Evolutionary conservation across 1,140 invertebrate species (phyloP), one percentile per base, ranked within the genome.

Genomic region (Trichonephila inaurata): DNA sequence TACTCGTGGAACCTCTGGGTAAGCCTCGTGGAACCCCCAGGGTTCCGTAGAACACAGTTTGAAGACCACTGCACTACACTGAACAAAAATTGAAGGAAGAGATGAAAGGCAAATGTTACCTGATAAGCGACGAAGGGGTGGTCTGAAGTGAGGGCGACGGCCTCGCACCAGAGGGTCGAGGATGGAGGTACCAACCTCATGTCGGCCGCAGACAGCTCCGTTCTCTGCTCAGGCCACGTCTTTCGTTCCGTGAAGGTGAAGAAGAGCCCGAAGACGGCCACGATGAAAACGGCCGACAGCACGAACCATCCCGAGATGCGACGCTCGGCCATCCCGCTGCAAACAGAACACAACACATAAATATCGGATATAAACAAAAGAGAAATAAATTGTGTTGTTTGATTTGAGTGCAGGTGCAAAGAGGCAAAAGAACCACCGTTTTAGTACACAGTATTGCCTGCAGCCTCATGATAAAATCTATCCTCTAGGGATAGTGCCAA

Each of bases 211-310:
- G 85, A 60, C 6, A 93, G 69, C 24, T 93, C 92, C 8, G 62
- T 64, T 2, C 86, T 33, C 14, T 93, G 92, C 21, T 93, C 92
- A 7, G 92, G 92, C 92, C 92, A 93, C n/a, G 92, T 88, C 83
- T 93, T 93, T 10, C 92, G 66, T 40, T 93, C 92, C 28, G 92
- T 93, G 92, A 93, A 93, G 19, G 92, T 93, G 69, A 93, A 93
- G 69, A 93, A 93, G 19, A 93, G 92, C 0, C 92, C 92, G 92
- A 93, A 93, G n/a, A 93, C 92, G 8, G 86, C 85, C 66, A 93
- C 86, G 12, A 93, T n/a, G 92, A 93, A 93, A 6, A 93, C 86
- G 0, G 92, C 92, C 1, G 92, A 93, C 33, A 93, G 66, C 1
- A 93, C 85, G 33, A 93, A 93, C 92, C 92, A 93, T 12, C 92